Evolutionary conservation across 1,140 invertebrate species (phyloP), one percentile per base, ranked within the genome.

Genomic region (Trissolcus basalis): DNA sequence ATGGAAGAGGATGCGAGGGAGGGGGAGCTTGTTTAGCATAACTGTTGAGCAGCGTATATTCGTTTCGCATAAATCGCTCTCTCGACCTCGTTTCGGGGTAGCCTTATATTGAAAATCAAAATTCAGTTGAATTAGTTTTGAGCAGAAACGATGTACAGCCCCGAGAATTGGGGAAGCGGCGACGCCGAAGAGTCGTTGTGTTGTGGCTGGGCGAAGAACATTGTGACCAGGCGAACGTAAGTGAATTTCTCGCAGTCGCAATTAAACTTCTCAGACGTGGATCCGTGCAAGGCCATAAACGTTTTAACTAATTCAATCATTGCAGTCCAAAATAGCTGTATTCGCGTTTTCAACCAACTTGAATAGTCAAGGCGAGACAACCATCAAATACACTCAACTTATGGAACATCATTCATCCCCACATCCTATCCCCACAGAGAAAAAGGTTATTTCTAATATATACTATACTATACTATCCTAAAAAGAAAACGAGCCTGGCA

Each of bases 21-120:
- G 35, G 32, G 11, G 48, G 50, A 43, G 61, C 61, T 67, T 56
- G 53, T 69, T 68, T 75, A 45, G 49, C 49, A 32, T 60, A 67
- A 76, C 54, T 47, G 50, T 47, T 48, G 45, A 54, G 41, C 55
- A 67, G 61, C n/a, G n/a, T 63, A 44, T 63, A 68, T 61, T 63
- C 65, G 56, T 56, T 15, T 67, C 58, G 58, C 48, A 33, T 64
- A 47, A 55, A 48, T 65, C 9, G 50, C 61, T 54, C 50, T 27
- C 55, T 48, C 61, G 60, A 63, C 56, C 49, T 71, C 56, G 60
- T 77, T n/a, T 70, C 13, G 33, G 11, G 44, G 13, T n/a, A 39
- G 36, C 63, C 68, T 80, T 75, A n/a, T n/a, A 78, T 80, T 80
- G 78, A 77, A 77, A 80, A 77, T 80, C 74, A 80, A 80, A 80